Evolutionary conservation across 2,797 vertebrate genomes (phyloP).

Genomic region (Anguilla obscura): DNA sequence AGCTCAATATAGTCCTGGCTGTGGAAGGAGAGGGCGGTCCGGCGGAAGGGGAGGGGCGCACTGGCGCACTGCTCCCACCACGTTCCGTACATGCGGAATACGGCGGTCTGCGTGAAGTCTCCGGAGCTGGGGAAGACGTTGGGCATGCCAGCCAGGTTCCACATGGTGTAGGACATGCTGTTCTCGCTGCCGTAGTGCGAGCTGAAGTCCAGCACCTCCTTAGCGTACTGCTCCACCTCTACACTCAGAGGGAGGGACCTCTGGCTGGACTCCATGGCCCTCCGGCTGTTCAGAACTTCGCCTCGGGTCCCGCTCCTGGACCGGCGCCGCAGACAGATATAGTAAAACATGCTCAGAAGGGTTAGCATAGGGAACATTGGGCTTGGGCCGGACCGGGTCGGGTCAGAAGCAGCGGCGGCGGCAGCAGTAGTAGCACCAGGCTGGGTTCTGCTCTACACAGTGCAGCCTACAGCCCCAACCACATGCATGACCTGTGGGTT

Average conservation of each 20-base stretch:
- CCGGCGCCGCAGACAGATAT: constrained; percentile 97
- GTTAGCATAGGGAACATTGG: constrained; percentile 96
- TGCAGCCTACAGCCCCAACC: constrained; percentile 58
- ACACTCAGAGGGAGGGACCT: constrained; percentile 83
- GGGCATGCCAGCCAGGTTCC: constrained; percentile 93
- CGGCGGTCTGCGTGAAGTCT: constrained; percentile 96
- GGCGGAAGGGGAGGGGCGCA: constrained; percentile 78
- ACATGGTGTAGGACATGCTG: constrained; percentile 99
- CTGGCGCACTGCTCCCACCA: constrained; percentile 95
- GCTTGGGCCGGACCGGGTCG: constrained; percentile 62
- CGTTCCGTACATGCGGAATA: constrained; percentile 90
- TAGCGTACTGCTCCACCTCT: constrained; percentile 92
- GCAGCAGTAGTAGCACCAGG: constrained; percentile 39
- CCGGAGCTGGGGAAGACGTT: constrained; percentile 97
- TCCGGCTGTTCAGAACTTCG: constrained; percentile 87
- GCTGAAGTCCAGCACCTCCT: constrained; percentile 97
- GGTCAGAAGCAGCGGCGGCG: neutral
- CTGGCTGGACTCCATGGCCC: constrained; percentile 86
- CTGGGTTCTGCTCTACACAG: constrained; percentile 55
- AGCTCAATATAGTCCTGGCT: constrained; percentile 96
- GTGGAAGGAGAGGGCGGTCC: constrained; percentile 82
- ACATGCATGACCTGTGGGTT: constrained; percentile 78
- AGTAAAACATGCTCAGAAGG: constrained; percentile 99
- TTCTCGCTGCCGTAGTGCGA: constrained; percentile 98
- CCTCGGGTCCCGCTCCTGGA: constrained; percentile 91